Percentiles rank a stretch among this genome's conserved stretches.
phyloP scores from a whole-genome alignment of 1,140 invertebrate species.

The Homalodisca vitripennis region DNA sequence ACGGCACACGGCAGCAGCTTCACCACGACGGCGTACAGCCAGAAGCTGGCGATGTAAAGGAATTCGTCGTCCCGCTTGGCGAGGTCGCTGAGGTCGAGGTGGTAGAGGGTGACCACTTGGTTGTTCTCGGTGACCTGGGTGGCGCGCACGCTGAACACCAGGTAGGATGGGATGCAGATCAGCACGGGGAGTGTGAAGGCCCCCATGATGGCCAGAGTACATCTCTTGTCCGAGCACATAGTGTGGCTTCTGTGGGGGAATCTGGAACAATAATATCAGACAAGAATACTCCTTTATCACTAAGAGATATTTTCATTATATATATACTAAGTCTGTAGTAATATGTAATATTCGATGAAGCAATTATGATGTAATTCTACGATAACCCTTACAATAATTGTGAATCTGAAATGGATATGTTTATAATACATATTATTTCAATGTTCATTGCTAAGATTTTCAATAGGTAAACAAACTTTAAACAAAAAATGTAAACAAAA shows the following conservation, averaged over 20 bases:
- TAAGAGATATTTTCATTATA: too few species aligned
- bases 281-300: too few species aligned
- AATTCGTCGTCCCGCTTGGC: slow-evolving; percentile 55
- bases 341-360: too few species aligned
- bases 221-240: slow-evolving; percentile 66
- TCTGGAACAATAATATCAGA: too few species aligned
- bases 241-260: slow-evolving; percentile 59
- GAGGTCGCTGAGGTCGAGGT: slow-evolving; percentile 58
- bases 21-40: slow-evolving; percentile 80
- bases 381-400: too few species aligned
- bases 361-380: too few species aligned
- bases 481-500: too few species aligned
- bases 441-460: too few species aligned
- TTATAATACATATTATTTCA: too few species aligned
- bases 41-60: slow-evolving; percentile 77
- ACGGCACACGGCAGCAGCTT: slow-evolving; percentile 82
- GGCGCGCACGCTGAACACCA: slow-evolving; percentile 62
- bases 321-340: too few species aligned
- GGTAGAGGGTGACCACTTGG: slow-evolving; percentile 57
- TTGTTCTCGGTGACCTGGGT: slow-evolving; percentile 49
- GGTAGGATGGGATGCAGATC: slow-evolving; percentile 76
- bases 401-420: too few species aligned
- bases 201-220: slow-evolving; percentile 68
- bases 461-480: too few species aligned
- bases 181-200: slow-evolving; percentile 72